phyloP scores from a whole-genome alignment of 2,797 vertebrate species.

The Menidia menidia region DNA sequence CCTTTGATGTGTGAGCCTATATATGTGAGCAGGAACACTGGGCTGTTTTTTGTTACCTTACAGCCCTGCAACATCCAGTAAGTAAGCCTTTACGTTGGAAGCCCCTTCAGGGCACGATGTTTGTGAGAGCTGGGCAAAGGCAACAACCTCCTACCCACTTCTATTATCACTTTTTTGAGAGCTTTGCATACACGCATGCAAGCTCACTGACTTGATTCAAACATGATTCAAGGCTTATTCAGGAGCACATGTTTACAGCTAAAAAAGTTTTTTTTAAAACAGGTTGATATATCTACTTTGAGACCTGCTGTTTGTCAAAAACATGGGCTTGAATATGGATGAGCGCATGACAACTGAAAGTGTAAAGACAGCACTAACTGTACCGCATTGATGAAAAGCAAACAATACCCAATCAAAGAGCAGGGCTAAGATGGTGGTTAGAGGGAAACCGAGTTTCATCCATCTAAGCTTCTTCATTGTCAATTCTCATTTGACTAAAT shows the following conservation, averaged over 20 bases:
- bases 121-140: conserved; percentile 68
- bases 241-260: conserved; percentile 42
- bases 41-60: conserved; percentile 73
- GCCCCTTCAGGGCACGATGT: conserved; percentile 67
- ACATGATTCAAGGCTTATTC: conserved; percentile 57
- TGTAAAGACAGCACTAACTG: conserved; percentile 37
- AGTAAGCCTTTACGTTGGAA: conserved; percentile 69
- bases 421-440: conserved; percentile 32
- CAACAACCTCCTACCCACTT: conserved; percentile 60
- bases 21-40: conserved; percentile 48
- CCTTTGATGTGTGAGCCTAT: conserved; percentile 72
- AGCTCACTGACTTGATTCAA: conserved; percentile 55
- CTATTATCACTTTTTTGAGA: conserved; percentile 35
- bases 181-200: conserved; percentile 47
- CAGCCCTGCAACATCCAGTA: conserved; percentile 64
- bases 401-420: conserved; percentile 48
- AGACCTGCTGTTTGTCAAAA: conserved; percentile 37
- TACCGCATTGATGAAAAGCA: conserved; percentile 31
- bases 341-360: not conserved
- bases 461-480: conserved; percentile 69
- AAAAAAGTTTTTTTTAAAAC: too few species aligned
- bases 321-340: conserved; percentile 44
- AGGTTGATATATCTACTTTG: conserved; percentile 31
- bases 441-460: conserved; percentile 71
- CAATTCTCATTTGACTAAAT: conserved; percentile 80